These are phyloP conservation scores for Suillia variegata DNA, from an alignment of 2,888 invertebrate species.

Conservation along the genomic window DNA sequence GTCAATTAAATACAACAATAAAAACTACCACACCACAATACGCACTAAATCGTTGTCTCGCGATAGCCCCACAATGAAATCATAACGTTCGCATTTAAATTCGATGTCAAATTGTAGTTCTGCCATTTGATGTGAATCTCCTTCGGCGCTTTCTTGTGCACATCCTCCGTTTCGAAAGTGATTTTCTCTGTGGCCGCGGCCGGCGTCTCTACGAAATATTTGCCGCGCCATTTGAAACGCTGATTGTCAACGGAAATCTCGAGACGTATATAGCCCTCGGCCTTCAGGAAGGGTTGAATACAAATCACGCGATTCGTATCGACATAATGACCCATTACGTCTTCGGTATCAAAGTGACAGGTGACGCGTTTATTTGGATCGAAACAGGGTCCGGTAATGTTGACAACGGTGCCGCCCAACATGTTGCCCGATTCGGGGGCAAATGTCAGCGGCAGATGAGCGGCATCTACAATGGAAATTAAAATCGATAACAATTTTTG, in stretches of 20 bases:
- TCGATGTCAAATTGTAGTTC: slow-evolving; percentile 81
- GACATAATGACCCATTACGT: slow-evolving; percentile 77
- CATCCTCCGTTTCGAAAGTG: slow-evolving; percentile 75
- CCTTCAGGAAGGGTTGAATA: slow-evolving; percentile 83
- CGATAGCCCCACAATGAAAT: slow-evolving; percentile 90
- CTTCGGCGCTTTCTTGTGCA: slow-evolving; percentile 75
- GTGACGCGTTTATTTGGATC: slow-evolving; percentile 74
- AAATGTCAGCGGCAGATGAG: slow-evolving; percentile 81
- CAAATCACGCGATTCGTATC: slow-evolving; percentile 86
- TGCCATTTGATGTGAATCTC: slow-evolving; percentile 84
- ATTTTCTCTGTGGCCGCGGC: slow-evolving; percentile 85
- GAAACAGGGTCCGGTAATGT: slow-evolving; percentile 96
- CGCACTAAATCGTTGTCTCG: slow-evolving; percentile 72
- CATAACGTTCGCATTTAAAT: slow-evolving; percentile 75
- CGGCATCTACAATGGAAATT: slow-evolving; percentile 74
- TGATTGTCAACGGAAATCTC: slow-evolving; percentile 84
- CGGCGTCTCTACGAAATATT: slow-evolving; percentile 93
- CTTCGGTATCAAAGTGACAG: slow-evolving; percentile 83
- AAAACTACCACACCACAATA: slow-evolving; percentile 30
- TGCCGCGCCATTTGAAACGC: slow-evolving; percentile 86
- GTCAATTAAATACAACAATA: not conserved
- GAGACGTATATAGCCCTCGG: slow-evolving; percentile 87
- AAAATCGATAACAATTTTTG: too few species aligned
- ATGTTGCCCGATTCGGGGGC: slow-evolving; percentile 97
- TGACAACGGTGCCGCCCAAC: slow-evolving; percentile 95